Evolutionary conservation across 2,113 vertebrate genomes (phyloP).

Genomic region (Poeciliopsis occidentalis): DNA sequence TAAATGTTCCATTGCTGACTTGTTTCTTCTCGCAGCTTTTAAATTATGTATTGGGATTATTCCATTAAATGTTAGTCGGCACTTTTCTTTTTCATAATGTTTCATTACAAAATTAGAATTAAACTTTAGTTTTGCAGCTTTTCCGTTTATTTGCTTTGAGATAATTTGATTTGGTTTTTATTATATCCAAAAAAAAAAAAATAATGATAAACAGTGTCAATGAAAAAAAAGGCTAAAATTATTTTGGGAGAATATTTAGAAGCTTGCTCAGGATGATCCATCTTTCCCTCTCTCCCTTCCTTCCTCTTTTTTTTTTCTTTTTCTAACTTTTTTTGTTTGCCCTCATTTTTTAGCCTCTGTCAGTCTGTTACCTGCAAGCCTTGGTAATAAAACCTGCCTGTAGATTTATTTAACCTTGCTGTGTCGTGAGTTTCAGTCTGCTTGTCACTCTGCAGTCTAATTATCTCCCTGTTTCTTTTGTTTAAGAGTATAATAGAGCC

Average conservation of each 20-base stretch:
- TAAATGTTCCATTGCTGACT: background rate
- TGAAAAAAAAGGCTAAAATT: background rate
- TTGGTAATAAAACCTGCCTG: background rate
- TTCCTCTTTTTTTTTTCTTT: background rate
- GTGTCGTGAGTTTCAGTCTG: background rate
- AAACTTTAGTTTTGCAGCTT: background rate
- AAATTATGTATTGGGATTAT: background rate
- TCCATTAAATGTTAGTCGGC: background rate
- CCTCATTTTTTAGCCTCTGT: background rate
- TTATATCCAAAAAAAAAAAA: background rate
- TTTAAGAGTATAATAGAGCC: background rate
- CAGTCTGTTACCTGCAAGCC: background rate
- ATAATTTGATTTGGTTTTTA: background rate
- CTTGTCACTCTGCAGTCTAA: slow-evolving; percentile 6
- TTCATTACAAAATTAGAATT: too few relatives aligned
- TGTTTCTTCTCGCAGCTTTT: slow-evolving; percentile 27
- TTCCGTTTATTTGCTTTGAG: background rate
- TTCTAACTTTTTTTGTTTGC: background rate
- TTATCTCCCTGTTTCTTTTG: slow-evolving; percentile 23
- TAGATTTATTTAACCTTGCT: background rate
- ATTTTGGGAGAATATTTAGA: background rate
- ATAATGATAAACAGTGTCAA: background rate
- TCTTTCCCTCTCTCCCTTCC: too few relatives aligned
- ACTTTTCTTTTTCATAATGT: too few relatives aligned
- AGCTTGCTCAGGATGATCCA: background rate